Conservation (phyloP, 2,888 invertebrate species). For the Acronicta leporina region DNA sequence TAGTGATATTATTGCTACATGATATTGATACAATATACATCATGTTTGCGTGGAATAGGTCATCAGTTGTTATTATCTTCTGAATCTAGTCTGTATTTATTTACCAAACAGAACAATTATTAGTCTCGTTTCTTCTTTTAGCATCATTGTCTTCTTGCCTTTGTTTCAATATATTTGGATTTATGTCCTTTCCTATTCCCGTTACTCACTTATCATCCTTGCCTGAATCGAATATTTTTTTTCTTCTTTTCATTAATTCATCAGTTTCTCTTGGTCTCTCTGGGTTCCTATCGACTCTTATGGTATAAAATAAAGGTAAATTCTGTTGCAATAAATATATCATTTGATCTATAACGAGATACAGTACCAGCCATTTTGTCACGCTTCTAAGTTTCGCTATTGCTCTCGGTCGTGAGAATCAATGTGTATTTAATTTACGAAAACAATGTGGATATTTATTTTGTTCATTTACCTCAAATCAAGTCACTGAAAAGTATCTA, state of each 20-base stretch:
- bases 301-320: background rate
- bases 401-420: slow-evolving; percentile 25
- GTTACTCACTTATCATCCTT: no score
- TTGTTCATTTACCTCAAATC: slow-evolving; percentile 8
- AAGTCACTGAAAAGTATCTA: no score
- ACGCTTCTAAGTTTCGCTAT: slow-evolving; percentile 12
- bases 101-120: no score
- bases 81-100: no score
- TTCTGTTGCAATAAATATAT: slow-evolving; percentile 6
- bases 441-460: slow-evolving; percentile 19
- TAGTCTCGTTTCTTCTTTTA: no score
- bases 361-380: slow-evolving; percentile 3
- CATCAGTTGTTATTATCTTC: background rate
- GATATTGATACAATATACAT: slow-evolving; percentile 19
- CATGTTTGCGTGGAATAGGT: slow-evolving; percentile 11
- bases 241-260: no score
- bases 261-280: no score
- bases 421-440: background rate
- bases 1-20: slow-evolving; percentile 11
- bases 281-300: background rate
- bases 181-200: no score
- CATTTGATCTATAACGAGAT: background rate
- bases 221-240: no score
- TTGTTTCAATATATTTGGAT: no score
- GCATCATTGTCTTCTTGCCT: no score